Evolutionary conservation across 2,888 invertebrate species (phyloP), one percentile per base, ranked within the genome.

Genomic region (Dendrolimus houi): DNA sequence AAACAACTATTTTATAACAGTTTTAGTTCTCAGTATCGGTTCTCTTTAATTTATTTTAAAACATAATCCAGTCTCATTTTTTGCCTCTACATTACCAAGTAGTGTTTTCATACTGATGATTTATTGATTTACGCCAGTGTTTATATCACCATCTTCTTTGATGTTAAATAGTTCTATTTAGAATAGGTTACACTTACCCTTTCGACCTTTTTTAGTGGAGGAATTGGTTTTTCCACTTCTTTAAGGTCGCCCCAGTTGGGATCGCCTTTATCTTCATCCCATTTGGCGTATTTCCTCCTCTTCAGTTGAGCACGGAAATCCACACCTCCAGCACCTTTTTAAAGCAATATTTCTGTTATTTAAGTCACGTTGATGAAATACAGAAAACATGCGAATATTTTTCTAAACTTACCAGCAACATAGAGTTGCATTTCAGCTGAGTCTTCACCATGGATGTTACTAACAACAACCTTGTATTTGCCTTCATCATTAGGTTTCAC

Each of bases 291-390:
- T 89, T 97, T 97, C 76, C 97, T 95, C 92, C 98, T 98, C 90
- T 98, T 98, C 72, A 99, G 93, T 96, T 99, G 96, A 63, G 98
- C 95, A 89, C 99, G 95, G 96, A 99, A 99, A 91, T 99, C 99
- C 96, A 99, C 96, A 68, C 98, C 98, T 89, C 98, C 98, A 64
- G 98, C 95, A 92, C 98, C 99, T 96, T 29, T 47, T 47, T 47
- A 47, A 12, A 12, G 47, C 12, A 12, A 47, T 47, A 47, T 10
- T 47, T 47, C 47, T 47, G 47, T 47, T 47, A 47, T 1, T 8
- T 9, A 9, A 47, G 47, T 10, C 47, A 47, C 9, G 47, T 12
- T 47, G 47, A 47, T 6, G 9, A 47, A 47, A 14, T 12, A 14
- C 14, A 13, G 8, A 12, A 10, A 52, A 17, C n/a, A 58, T 29